Evolutionary conservation across 2,113 vertebrate genomes (phyloP), one percentile per base, ranked within the genome.

Genomic region (Henicopernis longicauda): DNA sequence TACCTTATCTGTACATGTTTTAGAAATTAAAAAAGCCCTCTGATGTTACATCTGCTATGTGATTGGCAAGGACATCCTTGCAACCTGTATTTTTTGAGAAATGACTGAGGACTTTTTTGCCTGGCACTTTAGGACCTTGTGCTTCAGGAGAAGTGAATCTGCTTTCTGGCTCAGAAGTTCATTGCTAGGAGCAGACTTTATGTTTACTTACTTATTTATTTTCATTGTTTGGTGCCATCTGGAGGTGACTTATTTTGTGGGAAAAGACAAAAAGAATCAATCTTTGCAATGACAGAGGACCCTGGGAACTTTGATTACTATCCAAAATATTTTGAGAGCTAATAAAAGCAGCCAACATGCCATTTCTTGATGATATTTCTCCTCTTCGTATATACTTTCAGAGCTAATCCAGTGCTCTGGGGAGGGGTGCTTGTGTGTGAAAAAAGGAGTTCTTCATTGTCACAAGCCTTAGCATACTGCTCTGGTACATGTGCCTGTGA

Each of bases 401-500:
- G 95, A 97, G 96, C 91, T 94, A 96, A 96, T 88, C 87, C 86
- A 52, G 83, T 47, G 49, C 93, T 95, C 87, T n/a, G 16, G 50
- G 81, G 76, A 87, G 69, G 66, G 71, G 29, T 91, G 80, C 21
- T 87, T 82, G 44, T 61, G 72, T 49, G 31, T 74, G 94, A 96
- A 90, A 82, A 96, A 93, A 97, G 87, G 69, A 97, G 67, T 95
- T 95, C 88, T 95, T 96, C 97, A 76, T 66, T 95, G 93, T 93
- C 95, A 94, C n/a, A 61, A 87, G 89, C 74, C 57, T 97, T 89
- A 96, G 92, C 96, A 69, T 85, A 84, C 87, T 71, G 92, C 90
- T 96, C 73, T 77, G 86, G 94, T 96, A 93, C 94, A 55, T 16
- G 54, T 96, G 97, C 95, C 97, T 96, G 77, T 95, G 97, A 97